These are phyloP conservation scores for Trichogramma evanescens DNA, from an alignment of 2,888 invertebrate genomes.

Conservation along the genomic window DNA sequence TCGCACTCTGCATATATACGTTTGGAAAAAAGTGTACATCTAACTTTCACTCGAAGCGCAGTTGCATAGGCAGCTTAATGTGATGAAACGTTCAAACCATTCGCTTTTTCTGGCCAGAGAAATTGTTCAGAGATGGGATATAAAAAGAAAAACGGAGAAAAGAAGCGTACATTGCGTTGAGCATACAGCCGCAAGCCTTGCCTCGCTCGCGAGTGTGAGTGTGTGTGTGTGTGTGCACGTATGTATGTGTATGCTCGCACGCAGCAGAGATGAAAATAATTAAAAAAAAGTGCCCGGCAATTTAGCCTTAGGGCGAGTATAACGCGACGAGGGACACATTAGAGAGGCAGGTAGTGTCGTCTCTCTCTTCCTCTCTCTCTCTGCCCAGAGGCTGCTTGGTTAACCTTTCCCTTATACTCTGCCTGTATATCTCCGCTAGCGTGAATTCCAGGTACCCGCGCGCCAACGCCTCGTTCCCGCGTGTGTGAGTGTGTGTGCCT, in stretches of 20 bases:
- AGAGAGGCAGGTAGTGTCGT: background rate
- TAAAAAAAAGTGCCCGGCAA: conserved; percentile 13
- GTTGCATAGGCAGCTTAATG: too few relatives aligned
- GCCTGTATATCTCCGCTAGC: too few relatives aligned
- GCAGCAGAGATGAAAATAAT: conserved; percentile 8
- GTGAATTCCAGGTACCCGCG: background rate
- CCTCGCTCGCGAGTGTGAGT: background rate
- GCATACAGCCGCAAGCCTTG: background rate
- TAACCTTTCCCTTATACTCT: background rate
- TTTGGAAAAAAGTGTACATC: too few relatives aligned
- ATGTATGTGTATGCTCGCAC: too few relatives aligned
- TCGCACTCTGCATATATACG: too few relatives aligned
- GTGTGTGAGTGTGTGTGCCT: background rate
- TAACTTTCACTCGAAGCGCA: too few relatives aligned
- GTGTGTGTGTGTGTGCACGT: background rate
- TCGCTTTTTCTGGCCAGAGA: too few relatives aligned
- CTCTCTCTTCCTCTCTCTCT: background rate
- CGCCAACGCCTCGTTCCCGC: background rate
- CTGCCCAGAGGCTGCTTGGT: background rate
- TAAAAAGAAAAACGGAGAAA: background rate
- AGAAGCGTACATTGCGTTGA: too few relatives aligned
- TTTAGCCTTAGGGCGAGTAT: conserved; percentile 1
- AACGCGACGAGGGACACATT: background rate
- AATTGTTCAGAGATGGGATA: background rate
- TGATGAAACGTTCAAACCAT: too few relatives aligned